These are phyloP conservation scores for Drosophila burlai DNA, from an alignment of 1,140 invertebrate genomes.

Conservation along the genomic window DNA sequence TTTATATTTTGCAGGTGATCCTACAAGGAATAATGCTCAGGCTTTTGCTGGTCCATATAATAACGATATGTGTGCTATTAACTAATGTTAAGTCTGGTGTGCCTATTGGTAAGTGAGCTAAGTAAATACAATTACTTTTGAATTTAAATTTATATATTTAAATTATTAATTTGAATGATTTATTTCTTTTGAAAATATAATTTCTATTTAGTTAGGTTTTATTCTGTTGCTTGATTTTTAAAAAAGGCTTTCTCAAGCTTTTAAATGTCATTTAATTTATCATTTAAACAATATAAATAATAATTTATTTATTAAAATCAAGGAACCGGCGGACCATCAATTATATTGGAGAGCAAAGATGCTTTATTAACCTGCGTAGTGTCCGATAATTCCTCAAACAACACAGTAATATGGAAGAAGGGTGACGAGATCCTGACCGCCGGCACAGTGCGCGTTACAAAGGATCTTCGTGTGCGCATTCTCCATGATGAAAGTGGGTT, in stretches of 20 bases:
- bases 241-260: not conserved
- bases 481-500: slow-evolving; percentile 90
- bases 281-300: no score
- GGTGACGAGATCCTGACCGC: slow-evolving; percentile 91
- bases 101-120: slow-evolving; percentile 76
- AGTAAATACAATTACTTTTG: not conserved
- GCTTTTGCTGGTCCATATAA: slow-evolving; percentile 66
- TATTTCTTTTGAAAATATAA: not conserved
- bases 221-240: not conserved
- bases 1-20: slow-evolving; percentile 54
- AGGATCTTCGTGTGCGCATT: slow-evolving; percentile 89
- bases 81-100: slow-evolving; percentile 80
- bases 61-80: slow-evolving; percentile 80
- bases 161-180: not conserved
- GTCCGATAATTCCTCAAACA: slow-evolving; percentile 88
- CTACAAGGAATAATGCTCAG: slow-evolving; percentile 81
- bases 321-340: slow-evolving; percentile 83
- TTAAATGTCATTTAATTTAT: no score
- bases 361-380: slow-evolving; percentile 92
- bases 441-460: slow-evolving; percentile 89
- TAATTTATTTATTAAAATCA: no score
- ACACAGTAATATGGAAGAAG: slow-evolving; percentile 90
- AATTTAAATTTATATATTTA: not conserved
- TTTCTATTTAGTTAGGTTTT: not conserved
- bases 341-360: slow-evolving; percentile 89